Evolutionary conservation across 1,140 invertebrate genomes (phyloP).

Genomic region (Ephestia elutella): DNA sequence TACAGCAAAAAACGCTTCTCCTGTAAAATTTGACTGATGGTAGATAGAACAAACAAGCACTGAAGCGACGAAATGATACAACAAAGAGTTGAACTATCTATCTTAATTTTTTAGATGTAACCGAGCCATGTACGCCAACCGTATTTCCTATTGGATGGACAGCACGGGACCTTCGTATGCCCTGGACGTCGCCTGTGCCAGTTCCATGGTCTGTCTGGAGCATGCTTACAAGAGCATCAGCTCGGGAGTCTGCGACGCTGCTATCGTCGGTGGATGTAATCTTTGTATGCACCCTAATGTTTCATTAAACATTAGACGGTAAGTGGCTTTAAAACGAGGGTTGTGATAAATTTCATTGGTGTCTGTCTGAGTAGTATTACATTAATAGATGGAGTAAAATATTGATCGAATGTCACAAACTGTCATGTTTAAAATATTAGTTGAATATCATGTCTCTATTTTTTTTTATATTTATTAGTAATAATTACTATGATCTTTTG

Average conservation of each 20-base stretch:
- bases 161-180: constrained; percentile 84
- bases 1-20: no score
- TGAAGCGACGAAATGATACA: no score
- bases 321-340: constrained; percentile 12
- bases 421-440: no score
- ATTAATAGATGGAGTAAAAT: no score
- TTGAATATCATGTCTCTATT: no score
- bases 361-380: no score
- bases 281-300: constrained; percentile 88
- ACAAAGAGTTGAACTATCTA: not conserved
- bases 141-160: constrained; percentile 85
- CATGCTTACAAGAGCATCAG: constrained; percentile 85
- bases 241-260: constrained; percentile 85
- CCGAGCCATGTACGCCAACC: constrained; percentile 90
- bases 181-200: constrained; percentile 94
- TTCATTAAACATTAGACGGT: constrained; percentile 85
- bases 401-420: no score
- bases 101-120: constrained; percentile 73
- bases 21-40: no score
- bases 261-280: constrained; percentile 89
- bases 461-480: not conserved
- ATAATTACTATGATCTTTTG: constrained; percentile 24
- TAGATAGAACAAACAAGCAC: no score
- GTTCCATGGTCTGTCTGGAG: constrained; percentile 88
- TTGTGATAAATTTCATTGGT: no score